These are phyloP conservation scores for Stylophora pistillata DNA, from an alignment of 64 coral and sea anemone genomes.

Conservation along the genomic window DNA sequence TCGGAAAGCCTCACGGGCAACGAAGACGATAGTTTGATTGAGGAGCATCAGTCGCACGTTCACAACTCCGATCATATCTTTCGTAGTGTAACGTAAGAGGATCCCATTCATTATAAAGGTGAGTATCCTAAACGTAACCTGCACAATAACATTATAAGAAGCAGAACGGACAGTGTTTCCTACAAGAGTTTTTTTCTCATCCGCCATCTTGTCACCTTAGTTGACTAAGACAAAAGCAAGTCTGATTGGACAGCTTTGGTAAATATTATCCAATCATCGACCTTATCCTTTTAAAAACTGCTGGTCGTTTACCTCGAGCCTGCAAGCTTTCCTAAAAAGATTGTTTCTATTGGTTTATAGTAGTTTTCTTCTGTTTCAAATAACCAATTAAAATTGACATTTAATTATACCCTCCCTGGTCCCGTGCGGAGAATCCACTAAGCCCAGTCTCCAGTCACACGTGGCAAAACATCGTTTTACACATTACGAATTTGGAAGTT, in stretches of 20 bases:
- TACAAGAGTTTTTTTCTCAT: constrained; percentile 45
- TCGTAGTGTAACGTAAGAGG: constrained; percentile 84
- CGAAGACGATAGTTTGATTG: constrained; percentile 85
- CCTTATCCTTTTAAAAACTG: constrained; percentile 11
- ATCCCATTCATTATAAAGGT: constrained; percentile 98
- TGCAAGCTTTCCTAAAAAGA: constrained; percentile 3
- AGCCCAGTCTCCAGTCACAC: constrained; percentile 18
- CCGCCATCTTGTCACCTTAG: constrained; percentile 66
- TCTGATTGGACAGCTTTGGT: constrained; percentile 35
- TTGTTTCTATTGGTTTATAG: constrained; percentile 41
- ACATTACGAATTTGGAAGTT: not conserved
- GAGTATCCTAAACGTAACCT: constrained; percentile 95
- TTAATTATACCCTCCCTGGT: not conserved
- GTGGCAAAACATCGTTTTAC: constrained; percentile 51
- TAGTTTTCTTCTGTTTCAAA: not conserved
- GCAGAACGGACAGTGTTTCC: constrained; percentile 90
- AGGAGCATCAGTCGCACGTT: constrained; percentile 95
- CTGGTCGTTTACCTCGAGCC: not conserved
- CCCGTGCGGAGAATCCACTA: not conserved
- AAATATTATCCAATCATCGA: constrained; percentile 39
- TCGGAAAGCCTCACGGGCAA: constrained; percentile 93
- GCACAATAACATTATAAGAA: constrained; percentile 96
- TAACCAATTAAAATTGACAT: constrained; percentile 61
- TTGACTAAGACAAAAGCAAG: not conserved
- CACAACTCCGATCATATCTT: constrained; percentile 97